Evolutionary conservation across 2,113 vertebrate species (phyloP).

Genomic region (Oreocharis arfaki): DNA sequence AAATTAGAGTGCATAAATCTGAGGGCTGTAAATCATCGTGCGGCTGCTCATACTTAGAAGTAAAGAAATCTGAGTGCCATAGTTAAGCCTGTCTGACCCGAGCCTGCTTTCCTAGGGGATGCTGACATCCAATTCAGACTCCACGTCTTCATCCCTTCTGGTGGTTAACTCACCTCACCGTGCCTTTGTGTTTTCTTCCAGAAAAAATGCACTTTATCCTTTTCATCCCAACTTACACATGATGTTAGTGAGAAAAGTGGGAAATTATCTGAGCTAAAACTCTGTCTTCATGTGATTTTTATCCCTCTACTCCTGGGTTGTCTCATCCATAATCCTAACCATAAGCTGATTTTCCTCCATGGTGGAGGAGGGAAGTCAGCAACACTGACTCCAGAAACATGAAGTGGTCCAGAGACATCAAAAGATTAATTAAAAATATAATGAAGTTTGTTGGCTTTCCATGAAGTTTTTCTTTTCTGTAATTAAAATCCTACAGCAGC

Average conservation of each 20-base stretch:
- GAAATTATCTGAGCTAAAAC: not conserved
- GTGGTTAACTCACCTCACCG: not conserved
- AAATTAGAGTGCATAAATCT: conserved; percentile 31
- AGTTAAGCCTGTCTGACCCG: not conserved
- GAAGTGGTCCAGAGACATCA: not conserved
- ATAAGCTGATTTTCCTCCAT: not conserved
- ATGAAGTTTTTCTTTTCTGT: not conserved
- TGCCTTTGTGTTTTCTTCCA: not conserved
- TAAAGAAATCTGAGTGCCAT: not conserved
- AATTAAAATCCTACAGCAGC: not conserved
- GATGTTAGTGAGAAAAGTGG: not conserved
- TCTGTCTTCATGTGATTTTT: not conserved
- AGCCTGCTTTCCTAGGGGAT: fast-evolving
- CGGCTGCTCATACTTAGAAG: not conserved
- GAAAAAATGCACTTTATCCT: not conserved
- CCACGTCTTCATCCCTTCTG: not conserved
- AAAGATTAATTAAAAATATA: not conserved
- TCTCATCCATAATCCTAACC: not conserved
- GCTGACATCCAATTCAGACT: not conserved
- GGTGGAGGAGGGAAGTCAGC: not conserved
- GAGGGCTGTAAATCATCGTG: not conserved
- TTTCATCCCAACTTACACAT: fast-evolving
- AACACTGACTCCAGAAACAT: not conserved
- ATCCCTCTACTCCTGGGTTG: not conserved
- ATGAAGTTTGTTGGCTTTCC: not conserved